Base-by-base conservation (phyloP, 2,797 vertebrate species). In the Sebastes cheni region DNA sequence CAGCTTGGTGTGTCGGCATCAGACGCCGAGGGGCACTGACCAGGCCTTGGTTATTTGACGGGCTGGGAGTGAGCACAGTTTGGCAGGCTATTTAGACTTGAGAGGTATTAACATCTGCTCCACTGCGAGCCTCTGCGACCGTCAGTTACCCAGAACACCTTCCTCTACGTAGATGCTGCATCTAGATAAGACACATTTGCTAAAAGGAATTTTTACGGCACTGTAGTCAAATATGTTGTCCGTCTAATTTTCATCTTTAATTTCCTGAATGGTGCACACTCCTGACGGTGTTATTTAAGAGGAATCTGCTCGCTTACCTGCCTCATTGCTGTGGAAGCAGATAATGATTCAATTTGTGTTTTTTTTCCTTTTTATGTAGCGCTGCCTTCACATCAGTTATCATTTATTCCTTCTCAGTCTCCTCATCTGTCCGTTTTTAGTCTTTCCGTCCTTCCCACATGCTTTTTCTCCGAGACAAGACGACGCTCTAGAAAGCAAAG, bases 381-480 rank as follows among this genome's bases (percentile, higher is more conserved):
- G 0, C 65, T 25, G 18, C 55, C 25, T 54, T 77, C 25, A 14
- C 10, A 60, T 75, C 55, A 59, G 22, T 34, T 23, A 54, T 65
- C 50, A 34, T n/a, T 66, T 18, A 55, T 61, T 78, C 52, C n/a
- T 29, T 67, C 27, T 60, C 18, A 56, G 69, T 65, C 83, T 80
- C 39, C 25, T 65, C 42, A 76, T 80, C 80, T 60, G 61, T 22
- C 23, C 2, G 0, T 77, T 86, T 86, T 84, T 14, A 60, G 62
- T 16, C 27, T 60, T 54, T 76, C 29, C 52, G 22, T 80, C 54
- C 18, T 71, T 75, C 46, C 10, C 30, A 55, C 42, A 4, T 20
- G 36, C 52, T 75, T 62, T 32, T 62, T 54, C 10, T 64, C 72
- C 2, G 9, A 27, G 22, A 72, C 22, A 34, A 54, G 68, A 79